Percentiles rank a stretch among this genome's conserved stretches.
These are phyloP conservation scores for Diplodus puntazzo DNA, from an alignment of 2,797 vertebrate genomes.

Conservation along the genomic window DNA sequence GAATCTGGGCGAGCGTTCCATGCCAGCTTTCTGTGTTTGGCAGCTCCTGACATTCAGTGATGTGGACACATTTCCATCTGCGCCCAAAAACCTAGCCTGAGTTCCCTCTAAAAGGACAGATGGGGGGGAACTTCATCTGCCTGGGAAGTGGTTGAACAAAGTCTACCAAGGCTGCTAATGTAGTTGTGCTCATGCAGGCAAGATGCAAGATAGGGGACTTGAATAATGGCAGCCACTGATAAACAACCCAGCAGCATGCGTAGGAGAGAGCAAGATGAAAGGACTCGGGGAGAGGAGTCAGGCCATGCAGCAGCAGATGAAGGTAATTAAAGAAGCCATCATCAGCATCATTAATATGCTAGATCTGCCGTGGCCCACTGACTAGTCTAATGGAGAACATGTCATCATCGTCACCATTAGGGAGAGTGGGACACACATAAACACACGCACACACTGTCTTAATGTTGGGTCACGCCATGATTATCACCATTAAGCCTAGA, in stretches of 20 bases:
- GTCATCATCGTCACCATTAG: constrained; percentile 85
- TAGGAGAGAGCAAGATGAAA: constrained; percentile 78
- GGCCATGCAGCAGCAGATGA: constrained; percentile 77
- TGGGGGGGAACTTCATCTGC: constrained; percentile 3
- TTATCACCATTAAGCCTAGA: constrained; percentile 84
- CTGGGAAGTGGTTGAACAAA: constrained; percentile 37
- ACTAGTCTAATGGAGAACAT: constrained; percentile 85
- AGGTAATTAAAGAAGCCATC: constrained; percentile 86
- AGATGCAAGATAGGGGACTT: constrained; percentile 67
- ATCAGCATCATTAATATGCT: constrained; percentile 86
- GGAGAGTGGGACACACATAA: constrained; percentile 77
- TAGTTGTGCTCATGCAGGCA: constrained; percentile 45
- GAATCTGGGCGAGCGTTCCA: not conserved
- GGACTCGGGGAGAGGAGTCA: constrained; percentile 70
- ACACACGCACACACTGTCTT: constrained; percentile 74
- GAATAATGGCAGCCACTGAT: constrained; percentile 71
- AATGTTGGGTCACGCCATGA: constrained; percentile 84
- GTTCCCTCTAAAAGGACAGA: constrained; percentile 11
- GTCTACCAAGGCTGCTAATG: constrained; percentile 40
- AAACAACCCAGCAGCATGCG: constrained; percentile 75
- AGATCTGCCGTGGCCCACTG: constrained; percentile 84
- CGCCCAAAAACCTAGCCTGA: not conserved
- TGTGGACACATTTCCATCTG: not conserved
- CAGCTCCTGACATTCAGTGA: not conserved
- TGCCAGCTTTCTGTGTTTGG: not conserved